Conservation (phyloP, 2,888 invertebrate genomes). For the Cotesia congregata region DNA sequence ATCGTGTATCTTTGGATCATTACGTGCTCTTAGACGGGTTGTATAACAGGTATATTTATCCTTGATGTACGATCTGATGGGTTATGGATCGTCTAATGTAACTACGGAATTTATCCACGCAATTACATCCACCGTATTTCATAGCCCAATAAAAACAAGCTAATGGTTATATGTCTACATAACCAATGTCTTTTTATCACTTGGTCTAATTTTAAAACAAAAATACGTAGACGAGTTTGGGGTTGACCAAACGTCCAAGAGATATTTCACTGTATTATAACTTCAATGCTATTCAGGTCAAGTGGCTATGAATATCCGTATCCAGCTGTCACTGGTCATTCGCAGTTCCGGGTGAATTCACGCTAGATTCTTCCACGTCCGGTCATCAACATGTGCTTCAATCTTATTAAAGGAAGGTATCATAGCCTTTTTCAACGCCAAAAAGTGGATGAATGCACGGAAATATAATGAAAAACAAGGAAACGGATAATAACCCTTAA, state of each 20-base stretch:
- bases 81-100: not conserved
- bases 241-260: not conserved
- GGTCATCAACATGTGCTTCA: constrained; percentile 16
- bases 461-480: too few species aligned
- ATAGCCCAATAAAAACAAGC: not conserved
- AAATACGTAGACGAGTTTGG: not conserved
- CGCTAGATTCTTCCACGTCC: constrained; percentile 17
- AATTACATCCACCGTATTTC: not conserved
- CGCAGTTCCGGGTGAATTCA: constrained; percentile 35
- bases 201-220: too few species aligned
- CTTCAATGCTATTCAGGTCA: constrained; percentile 53
- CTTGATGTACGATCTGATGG: constrained; percentile 24
- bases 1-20: not conserved
- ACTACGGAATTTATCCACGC: constrained; percentile 24
- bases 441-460: too few species aligned
- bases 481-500: too few species aligned
- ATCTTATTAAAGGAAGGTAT: not conserved
- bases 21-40: constrained; percentile 7
- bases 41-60: constrained; percentile 30
- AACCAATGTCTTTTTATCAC: too few species aligned
- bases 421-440: not conserved
- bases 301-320: constrained; percentile 58
- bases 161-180: not conserved
- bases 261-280: constrained; percentile 16
- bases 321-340: constrained; percentile 51